phyloP scores from a whole-genome alignment of 1,140 invertebrate genomes.

The Helicoverpa zea region DNA sequence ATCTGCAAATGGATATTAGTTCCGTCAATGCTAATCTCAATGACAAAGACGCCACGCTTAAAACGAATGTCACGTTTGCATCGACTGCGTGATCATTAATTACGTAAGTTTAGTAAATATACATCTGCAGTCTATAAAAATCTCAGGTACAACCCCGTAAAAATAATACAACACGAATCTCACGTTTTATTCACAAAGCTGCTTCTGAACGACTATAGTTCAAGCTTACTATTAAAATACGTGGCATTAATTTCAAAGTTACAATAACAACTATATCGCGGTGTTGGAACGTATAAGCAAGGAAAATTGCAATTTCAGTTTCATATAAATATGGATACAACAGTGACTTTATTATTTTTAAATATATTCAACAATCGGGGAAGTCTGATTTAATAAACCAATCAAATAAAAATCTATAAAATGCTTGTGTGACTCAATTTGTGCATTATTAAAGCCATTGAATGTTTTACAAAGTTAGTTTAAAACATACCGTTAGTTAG shows the following conservation, averaged over 20 bases:
- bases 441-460: slow-evolving; percentile 77
- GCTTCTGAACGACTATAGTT: slow-evolving; percentile 21
- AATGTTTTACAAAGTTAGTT: slow-evolving; percentile 45
- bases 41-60: background rate
- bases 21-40: slow-evolving; percentile 11
- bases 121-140: slow-evolving; percentile 48
- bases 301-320: background rate
- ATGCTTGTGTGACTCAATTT: slow-evolving; percentile 64
- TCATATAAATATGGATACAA: background rate
- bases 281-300: slow-evolving; percentile 12
- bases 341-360: background rate
- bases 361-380: background rate
- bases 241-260: slow-evolving; percentile 42
- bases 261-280: slow-evolving; percentile 16
- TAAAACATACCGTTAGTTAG: slow-evolving; percentile 59
- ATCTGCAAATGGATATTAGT: slow-evolving; percentile 9
- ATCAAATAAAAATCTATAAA: slow-evolving; percentile 56
- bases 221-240: slow-evolving; percentile 51
- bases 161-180: slow-evolving; percentile 43
- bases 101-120: slow-evolving; percentile 41
- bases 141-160: slow-evolving; percentile 53
- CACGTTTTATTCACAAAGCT: slow-evolving; percentile 38
- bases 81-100: slow-evolving; percentile 8
- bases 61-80: background rate
- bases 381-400: slow-evolving; percentile 1